A percentile compares a stretch with the other conserved stretches of the same genome.
Conservation (phyloP, 2,888 invertebrate genomes). For the Amblyjoppa proteus region DNA sequence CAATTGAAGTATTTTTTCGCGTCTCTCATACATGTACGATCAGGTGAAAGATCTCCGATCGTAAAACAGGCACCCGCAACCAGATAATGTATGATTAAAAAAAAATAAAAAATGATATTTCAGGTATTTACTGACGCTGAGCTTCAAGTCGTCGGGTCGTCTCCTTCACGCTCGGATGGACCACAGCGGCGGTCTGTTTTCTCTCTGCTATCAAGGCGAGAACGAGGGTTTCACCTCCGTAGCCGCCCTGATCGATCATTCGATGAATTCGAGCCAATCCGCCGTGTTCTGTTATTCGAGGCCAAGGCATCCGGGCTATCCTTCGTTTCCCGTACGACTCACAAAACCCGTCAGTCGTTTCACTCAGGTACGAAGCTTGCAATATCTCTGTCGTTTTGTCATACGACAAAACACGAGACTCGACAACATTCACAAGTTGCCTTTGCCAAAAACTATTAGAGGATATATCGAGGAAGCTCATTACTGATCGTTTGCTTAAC, state of each 20-base stretch:
- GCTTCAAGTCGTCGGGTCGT: conserved; percentile 90
- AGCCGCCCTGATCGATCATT: conserved; percentile 90
- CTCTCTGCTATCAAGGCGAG: conserved; percentile 87
- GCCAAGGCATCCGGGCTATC: conserved; percentile 88
- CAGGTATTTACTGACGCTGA: conserved; percentile 90
- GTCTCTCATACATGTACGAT: too few relatives aligned
- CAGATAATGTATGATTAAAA: too few relatives aligned
- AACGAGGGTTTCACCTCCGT: conserved; percentile 87
- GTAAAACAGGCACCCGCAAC: too few relatives aligned
- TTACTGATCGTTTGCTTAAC: conserved; percentile 70
- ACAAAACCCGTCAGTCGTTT: conserved; percentile 92
- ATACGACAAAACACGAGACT: conserved; percentile 89
- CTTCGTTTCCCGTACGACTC: conserved; percentile 90
- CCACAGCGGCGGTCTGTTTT: conserved; percentile 89
- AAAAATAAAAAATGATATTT: conserved; percentile 69
- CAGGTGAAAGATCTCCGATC: too few relatives aligned
- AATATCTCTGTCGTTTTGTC: conserved; percentile 91
- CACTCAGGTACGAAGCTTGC: conserved; percentile 89
- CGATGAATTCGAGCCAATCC: conserved; percentile 90
- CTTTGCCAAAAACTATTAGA: conserved; percentile 87
- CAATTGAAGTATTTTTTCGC: too few relatives aligned
- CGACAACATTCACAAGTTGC: conserved; percentile 90
- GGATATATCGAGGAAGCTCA: conserved; percentile 86
- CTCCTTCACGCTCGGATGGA: conserved; percentile 92
- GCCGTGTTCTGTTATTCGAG: conserved; percentile 91